Conservation (phyloP, 2,797 vertebrate genomes). For the Notolabrus celidotus region DNA sequence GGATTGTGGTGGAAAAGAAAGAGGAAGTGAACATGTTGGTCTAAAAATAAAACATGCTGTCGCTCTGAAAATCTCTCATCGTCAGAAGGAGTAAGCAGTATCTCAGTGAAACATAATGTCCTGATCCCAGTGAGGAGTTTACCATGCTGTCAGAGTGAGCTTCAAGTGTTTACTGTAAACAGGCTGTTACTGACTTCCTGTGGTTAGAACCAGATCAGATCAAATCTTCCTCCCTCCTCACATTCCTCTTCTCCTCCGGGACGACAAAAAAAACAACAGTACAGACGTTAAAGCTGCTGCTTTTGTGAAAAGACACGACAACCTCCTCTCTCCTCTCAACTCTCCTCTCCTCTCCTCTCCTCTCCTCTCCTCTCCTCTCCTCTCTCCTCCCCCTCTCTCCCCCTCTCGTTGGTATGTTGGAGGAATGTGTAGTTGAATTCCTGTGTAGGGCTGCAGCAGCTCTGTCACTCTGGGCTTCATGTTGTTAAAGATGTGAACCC, state of each 20-base stretch:
- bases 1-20: neutral
- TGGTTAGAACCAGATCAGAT: neutral
- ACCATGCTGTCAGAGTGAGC: too few relatives aligned
- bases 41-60: neutral
- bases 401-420: slow-evolving; percentile 64
- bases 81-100: too few relatives aligned
- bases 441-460: slow-evolving; percentile 55
- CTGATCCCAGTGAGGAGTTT: too few relatives aligned
- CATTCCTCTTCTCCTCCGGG: slow-evolving; percentile 72
- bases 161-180: neutral
- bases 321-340: too few relatives aligned
- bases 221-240: slow-evolving; percentile 24
- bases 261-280: slow-evolving; percentile 24
- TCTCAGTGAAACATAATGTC: too few relatives aligned
- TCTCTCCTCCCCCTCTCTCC: neutral
- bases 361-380: slow-evolving; percentile 13
- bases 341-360: slow-evolving; percentile 3
- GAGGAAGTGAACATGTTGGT: neutral
- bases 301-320: too few relatives aligned
- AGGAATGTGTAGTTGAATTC: slow-evolving; percentile 78
- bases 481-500: too few relatives aligned
- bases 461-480: too few relatives aligned
- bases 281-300: too few relatives aligned
- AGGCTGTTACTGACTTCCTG: neutral
- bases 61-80: neutral